phyloP scores from a whole-genome alignment of 2,113 vertebrate genomes.

The Chionis minor region DNA sequence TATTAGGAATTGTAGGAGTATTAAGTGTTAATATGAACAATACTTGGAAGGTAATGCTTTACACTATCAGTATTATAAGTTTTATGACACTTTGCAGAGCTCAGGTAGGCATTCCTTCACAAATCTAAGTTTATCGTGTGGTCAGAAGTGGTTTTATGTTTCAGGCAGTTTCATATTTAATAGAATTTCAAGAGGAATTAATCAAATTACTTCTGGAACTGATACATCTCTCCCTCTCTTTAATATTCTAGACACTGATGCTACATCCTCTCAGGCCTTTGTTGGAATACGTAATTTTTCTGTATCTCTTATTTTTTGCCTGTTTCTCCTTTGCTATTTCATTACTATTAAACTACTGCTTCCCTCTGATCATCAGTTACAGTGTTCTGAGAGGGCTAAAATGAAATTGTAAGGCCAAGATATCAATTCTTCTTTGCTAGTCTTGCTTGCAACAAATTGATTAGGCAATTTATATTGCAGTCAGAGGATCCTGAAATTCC shows the following conservation, averaged over 20 bases:
- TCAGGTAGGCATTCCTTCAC: not conserved
- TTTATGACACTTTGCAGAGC: not conserved
- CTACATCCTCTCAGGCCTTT: not conserved
- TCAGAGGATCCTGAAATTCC: not conserved
- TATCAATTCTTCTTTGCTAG: not conserved
- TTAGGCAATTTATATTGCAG: not conserved
- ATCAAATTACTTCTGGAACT: not conserved
- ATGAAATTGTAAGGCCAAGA: not conserved
- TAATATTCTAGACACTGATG: not conserved
- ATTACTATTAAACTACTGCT: not conserved
- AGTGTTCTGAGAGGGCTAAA: not conserved
- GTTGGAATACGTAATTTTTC: not conserved
- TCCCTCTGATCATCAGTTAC: not conserved
- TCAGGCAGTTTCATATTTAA: not conserved
- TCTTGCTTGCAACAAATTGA: not conserved
- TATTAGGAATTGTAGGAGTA: not conserved
- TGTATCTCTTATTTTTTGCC: not conserved
- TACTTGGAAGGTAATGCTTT: not conserved
- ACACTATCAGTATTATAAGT: not conserved
- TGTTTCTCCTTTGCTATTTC: not conserved
- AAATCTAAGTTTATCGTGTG: accelerated
- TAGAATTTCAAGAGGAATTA: not conserved
- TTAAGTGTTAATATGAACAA: not conserved
- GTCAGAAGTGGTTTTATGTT: not conserved
- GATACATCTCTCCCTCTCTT: not conserved